Base-by-base conservation (phyloP, 2,113 vertebrate species). In the Recurvirostra avosetta region DNA sequence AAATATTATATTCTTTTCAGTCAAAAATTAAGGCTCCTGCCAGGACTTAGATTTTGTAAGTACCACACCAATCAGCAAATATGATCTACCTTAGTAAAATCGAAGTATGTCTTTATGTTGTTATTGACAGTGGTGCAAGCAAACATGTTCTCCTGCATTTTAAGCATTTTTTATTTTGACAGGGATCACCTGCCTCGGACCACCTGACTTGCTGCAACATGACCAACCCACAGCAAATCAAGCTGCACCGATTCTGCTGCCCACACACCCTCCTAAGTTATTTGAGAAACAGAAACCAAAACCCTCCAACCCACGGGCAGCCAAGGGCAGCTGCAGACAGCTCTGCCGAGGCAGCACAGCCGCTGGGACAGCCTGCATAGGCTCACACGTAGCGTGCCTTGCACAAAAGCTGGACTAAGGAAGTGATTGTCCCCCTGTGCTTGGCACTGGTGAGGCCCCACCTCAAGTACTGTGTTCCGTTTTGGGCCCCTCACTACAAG, bases 261-360 rank as follows among this genome's bases (percentile, higher is more conserved):
- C 26, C 11, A 34, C 21, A 71, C 30, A 36, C 19, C 17, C 45
- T 70, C 41, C 19, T 34, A 15, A 65, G 38, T 17, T 40, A 52
- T 16, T 25, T 49, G n/a, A 86, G 65, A 70, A 63, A 41, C 14
- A 45, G 27, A 62, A 86, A 8, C 15, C 18, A 34, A 72, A 91
- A 26, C 25, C 19, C 40, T 36, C 20, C 52, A n/a, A 45, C 21
- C 5, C 26, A 23, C 7, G 4, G 0, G 4, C 17, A 12, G 40
- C 29, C 40, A 41, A 47, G 20, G 20, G 17, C 34, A 40, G 34
- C 23, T 13, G 5, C 6, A 49, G 36, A 11, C 6, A 36, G 30
- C 18, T 20, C n/a, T n/a, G 40, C 25, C 2, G 4, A 29, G 36
- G 22, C 27, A 4, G 16, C 1, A 3, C 0, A 0, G 18, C 9